These are phyloP conservation scores for Mixornis gularis DNA, from an alignment of 2,113 vertebrate species.

Conservation along the genomic window DNA sequence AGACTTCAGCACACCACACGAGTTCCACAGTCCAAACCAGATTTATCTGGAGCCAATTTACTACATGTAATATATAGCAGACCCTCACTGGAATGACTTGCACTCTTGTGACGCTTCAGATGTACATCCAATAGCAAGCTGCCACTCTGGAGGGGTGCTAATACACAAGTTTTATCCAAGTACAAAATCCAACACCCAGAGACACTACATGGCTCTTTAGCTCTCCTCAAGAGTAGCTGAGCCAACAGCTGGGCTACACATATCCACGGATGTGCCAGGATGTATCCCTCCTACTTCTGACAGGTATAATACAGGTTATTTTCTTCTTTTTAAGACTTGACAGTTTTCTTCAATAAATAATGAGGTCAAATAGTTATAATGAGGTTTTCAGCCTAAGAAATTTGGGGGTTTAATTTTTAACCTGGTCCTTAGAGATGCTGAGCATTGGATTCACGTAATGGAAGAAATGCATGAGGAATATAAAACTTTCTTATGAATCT, in stretches of 20 bases:
- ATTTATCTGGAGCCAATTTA: slow-evolving; percentile 69
- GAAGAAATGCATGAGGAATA: not conserved
- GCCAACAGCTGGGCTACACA: slow-evolving; percentile 10
- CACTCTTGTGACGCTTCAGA: slow-evolving; percentile 58
- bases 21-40: slow-evolving; percentile 65
- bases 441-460: not conserved
- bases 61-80: slow-evolving; percentile 64
- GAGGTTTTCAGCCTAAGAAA: not conserved
- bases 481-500: not conserved
- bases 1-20: slow-evolving; percentile 18
- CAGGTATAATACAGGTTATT: slow-evolving; percentile 7
- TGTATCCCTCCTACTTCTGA: not conserved
- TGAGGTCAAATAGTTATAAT: not conserved
- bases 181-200: slow-evolving; percentile 19
- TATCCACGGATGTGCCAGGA: not conserved
- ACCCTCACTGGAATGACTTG: slow-evolving; percentile 58
- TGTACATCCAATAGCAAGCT: slow-evolving; percentile 59
- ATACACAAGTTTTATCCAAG: not conserved
- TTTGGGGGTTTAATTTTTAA: not conserved
- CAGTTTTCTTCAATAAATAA: slow-evolving; percentile 5
- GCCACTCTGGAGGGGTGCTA: not conserved
- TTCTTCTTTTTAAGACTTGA: slow-evolving; percentile 4
- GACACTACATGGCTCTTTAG: slow-evolving; percentile 2
- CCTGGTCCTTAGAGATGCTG: not conserved
- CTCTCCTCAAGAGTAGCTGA: slow-evolving; percentile 16